These are phyloP conservation scores for Acyrthosiphon pisum DNA, from an alignment of 1,140 invertebrate genomes.

Conservation along the genomic window DNA sequence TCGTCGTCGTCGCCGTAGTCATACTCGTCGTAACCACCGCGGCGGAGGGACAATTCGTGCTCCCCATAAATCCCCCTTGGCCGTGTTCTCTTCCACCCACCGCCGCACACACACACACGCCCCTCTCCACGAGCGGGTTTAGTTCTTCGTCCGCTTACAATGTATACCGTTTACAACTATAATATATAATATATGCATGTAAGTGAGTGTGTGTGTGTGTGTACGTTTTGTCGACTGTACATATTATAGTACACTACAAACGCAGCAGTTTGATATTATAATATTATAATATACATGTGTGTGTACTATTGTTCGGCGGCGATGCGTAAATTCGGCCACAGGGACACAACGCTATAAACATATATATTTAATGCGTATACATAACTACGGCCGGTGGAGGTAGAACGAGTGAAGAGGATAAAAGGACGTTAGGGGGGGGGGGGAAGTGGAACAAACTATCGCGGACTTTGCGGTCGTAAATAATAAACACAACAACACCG, in stretches of 20 bases:
- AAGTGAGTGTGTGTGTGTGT: neutral
- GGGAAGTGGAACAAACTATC: neutral
- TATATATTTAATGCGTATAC: neutral
- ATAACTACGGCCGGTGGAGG: neutral
- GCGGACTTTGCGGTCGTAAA: constrained; percentile 12
- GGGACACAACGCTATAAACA: constrained; percentile 33
- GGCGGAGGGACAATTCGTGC: neutral
- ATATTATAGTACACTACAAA: neutral
- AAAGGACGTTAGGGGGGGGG: neutral
- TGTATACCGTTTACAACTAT: neutral
- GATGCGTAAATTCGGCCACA: constrained; percentile 32
- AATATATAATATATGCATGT: neutral
- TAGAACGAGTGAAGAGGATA: neutral
- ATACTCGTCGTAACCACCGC: neutral
- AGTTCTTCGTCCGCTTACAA: neutral
- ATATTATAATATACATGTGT: neutral
- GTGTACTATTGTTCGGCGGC: neutral
- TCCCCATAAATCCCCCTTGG: neutral
- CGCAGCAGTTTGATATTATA: neutral
- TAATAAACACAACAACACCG: neutral
- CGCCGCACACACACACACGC: neutral
- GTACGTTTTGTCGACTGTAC: neutral
- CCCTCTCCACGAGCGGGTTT: neutral
- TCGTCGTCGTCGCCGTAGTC: neutral
- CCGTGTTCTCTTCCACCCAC: neutral